These are phyloP conservation scores for Ageneiosus marmoratus DNA, from an alignment of 2,113 vertebrate species.

Conservation along the genomic window DNA sequence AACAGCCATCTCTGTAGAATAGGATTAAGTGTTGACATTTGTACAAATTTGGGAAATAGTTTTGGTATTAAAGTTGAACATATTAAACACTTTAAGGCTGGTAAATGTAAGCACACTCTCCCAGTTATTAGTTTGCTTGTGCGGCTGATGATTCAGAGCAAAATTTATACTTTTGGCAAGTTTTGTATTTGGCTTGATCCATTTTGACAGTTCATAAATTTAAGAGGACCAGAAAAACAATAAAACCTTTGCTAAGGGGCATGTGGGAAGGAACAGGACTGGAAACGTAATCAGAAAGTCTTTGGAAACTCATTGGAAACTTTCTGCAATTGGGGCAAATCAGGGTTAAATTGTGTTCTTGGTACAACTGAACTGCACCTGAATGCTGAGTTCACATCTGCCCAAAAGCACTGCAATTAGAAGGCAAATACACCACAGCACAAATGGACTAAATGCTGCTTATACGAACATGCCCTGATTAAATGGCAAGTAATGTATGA, in stretches of 20 bases:
- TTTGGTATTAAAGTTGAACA: background rate
- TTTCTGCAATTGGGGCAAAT: background rate
- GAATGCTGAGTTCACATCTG: background rate
- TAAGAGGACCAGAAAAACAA: constrained; percentile 15
- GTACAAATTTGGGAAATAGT: background rate
- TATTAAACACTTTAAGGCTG: background rate
- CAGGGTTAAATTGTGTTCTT: background rate
- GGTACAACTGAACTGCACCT: background rate
- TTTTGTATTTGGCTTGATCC: constrained; percentile 5
- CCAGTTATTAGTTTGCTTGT: background rate
- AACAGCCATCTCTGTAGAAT: background rate
- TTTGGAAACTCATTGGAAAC: constrained; percentile 3
- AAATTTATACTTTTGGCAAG: constrained; percentile 10
- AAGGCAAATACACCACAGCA: background rate
- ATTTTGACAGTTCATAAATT: constrained; percentile 18
- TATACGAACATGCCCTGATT: background rate
- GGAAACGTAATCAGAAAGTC: constrained; percentile 3
- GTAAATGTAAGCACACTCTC: background rate
- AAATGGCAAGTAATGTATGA: background rate
- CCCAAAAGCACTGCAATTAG: background rate
- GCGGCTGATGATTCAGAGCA: background rate
- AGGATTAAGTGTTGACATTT: background rate
- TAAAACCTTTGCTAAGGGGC: constrained; percentile 8
- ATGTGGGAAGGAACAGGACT: background rate
- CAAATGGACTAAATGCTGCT: too few species aligned